Base-by-base conservation (phyloP, 1,140 invertebrate species). In the Drosophila quadrilineata region DNA sequence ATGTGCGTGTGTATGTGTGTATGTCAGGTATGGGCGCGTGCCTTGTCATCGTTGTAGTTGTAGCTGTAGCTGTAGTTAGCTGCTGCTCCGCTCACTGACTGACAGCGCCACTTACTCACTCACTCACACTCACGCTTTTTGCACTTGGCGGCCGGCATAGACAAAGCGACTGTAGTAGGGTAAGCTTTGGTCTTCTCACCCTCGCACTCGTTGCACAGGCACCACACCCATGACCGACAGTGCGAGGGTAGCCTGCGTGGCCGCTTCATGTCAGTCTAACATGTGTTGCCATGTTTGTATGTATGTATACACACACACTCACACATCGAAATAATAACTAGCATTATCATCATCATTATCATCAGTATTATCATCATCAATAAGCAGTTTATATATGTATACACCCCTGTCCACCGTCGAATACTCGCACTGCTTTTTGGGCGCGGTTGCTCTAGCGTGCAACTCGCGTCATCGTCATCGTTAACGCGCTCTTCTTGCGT, bases 41-140 rank as follows among this genome's bases (percentile, higher is more conserved):
- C 24, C 50, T 1, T 16, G 50, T 53, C 50, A 53, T 41, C 24
- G 14, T 40, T 33, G 9, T 41, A 21, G 21, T 24, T 46, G 12
- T 36, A 36, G 10, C 21, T 9, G 3, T 14, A 14, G 56, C 19
- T 41, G 16, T 41, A 10, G 9, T 14, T 49, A 10, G 9, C 9
- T 49, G 4, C 14, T 8, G 17, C n/a, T 49, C 31, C 8, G 6
- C 26, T 19, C 8, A 28, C 38, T 50, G 43, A 68, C 57, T 56
- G 69, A 72, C 69, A 72, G 33, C 46, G 52, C 52, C 65, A 69
- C 69, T 72, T 64, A 64, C 46, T 69, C 65, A 66, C 26, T 48
- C 28, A 8, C 24, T 2, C 29, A 9, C 29, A n/a, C 29, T 10
- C 29, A 31, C 29, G 1, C 28, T 29, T 31, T 10, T n/a, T n/a